Conservation (phyloP, 2,113 vertebrate species). For the Melanocharis versteri region DNA sequence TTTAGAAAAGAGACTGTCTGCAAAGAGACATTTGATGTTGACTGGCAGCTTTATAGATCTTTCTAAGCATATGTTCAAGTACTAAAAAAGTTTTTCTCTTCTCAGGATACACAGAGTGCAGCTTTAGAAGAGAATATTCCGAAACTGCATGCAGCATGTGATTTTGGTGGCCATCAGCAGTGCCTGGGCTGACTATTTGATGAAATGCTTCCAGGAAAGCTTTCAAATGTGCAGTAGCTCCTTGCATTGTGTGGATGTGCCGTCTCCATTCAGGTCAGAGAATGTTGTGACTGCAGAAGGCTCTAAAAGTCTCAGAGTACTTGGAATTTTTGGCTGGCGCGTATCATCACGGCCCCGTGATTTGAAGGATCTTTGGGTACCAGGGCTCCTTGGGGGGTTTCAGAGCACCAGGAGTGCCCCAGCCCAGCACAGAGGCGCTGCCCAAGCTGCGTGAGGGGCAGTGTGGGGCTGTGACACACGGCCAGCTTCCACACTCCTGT, state of each 20-base stretch:
- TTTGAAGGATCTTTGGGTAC: neutral
- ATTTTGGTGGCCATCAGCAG: slow-evolving; percentile 49
- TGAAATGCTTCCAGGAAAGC: slow-evolving; percentile 70
- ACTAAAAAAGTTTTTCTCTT: neutral
- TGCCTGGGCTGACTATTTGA: slow-evolving; percentile 66
- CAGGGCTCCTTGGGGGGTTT: neutral
- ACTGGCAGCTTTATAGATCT: neutral
- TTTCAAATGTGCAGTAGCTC: slow-evolving; percentile 46
- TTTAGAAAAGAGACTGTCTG: neutral
- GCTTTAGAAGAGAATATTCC: neutral
- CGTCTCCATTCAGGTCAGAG: neutral
- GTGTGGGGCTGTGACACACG: fast-evolving
- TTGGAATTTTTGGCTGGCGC: neutral
- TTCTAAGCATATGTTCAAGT: neutral
- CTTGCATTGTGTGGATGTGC: fast-evolving
- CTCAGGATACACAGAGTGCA: neutral
- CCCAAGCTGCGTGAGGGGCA: neutral
- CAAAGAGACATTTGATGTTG: neutral
- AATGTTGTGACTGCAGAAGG: neutral
- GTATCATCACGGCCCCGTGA: fast-evolving
- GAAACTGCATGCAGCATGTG: slow-evolving; percentile 4
- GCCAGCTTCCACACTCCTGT: neutral
- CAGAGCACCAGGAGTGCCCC: neutral
- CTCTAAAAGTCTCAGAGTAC: neutral
- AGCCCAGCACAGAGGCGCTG: neutral